Percentiles rank a stretch among this genome's conserved stretches.
phyloP scores from a whole-genome alignment of 2,113 vertebrate species.

The Hippocampus barbouri region DNA sequence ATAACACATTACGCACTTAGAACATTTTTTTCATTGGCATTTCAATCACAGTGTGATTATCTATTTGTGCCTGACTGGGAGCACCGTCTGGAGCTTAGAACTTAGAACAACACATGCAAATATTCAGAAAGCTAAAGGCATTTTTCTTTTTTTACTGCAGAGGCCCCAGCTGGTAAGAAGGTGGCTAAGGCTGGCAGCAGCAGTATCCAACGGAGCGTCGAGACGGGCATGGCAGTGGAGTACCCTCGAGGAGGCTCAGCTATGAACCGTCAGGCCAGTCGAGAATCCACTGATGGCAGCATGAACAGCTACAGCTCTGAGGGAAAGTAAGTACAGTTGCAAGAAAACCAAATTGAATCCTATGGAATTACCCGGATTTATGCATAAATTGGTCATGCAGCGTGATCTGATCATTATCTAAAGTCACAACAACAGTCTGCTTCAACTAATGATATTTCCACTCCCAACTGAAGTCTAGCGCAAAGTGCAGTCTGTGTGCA shows the following conservation, averaged over 20 bases:
- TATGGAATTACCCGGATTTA: not conserved
- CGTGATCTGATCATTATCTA: too few species aligned
- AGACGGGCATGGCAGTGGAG: constrained; percentile 96
- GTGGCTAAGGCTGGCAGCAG: constrained; percentile 73
- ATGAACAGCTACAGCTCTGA: constrained; percentile 99
- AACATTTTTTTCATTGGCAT: too few species aligned
- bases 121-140: not conserved
- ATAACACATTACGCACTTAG: constrained; percentile 10
- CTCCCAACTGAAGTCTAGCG: too few species aligned
- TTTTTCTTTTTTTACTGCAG: constrained; percentile 56
- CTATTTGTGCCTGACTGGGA: too few species aligned
- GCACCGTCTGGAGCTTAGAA: too few species aligned
- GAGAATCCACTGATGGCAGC: constrained; percentile 95
- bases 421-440: too few species aligned
- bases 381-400: too few species aligned
- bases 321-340: constrained; percentile 86
- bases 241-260: constrained; percentile 78
- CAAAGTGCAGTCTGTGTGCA: too few species aligned
- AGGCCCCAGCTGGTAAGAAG: constrained; percentile 84
- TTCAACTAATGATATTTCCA: too few species aligned
- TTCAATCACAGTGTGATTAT: too few species aligned
- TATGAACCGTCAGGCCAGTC: constrained; percentile 93
- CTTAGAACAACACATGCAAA: not conserved
- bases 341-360: not conserved
- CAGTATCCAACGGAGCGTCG: constrained; percentile 94